phyloP scores from a whole-genome alignment of 2,888 invertebrate species.

The Drosophila picticornis region DNA sequence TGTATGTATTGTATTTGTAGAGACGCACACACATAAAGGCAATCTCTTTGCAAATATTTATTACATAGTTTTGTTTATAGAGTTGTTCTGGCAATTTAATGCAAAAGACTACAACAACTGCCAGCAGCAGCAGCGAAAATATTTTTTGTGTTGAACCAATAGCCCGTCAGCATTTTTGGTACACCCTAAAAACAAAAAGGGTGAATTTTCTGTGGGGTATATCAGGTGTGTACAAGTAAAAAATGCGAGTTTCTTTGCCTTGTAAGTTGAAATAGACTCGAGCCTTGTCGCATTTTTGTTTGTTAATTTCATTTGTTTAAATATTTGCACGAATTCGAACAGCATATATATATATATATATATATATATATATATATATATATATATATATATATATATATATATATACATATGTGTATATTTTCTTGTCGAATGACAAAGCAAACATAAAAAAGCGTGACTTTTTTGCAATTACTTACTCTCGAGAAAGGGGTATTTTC shows the following conservation, averaged over 20 bases:
- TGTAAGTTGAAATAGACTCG: neutral
- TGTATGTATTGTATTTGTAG: constrained; percentile 5
- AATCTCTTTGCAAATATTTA: constrained; percentile 52
- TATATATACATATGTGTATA: neutral
- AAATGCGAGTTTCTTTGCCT: neutral
- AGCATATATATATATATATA: too few species aligned
- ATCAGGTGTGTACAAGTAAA: neutral
- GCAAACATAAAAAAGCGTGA: neutral
- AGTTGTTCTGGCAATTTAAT: constrained; percentile 46
- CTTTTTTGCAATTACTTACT: neutral
- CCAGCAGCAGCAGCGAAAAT: constrained; percentile 7
- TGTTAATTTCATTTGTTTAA: constrained; percentile 8
- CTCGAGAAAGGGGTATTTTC: neutral
- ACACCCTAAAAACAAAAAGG: neutral
- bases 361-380: neutral
- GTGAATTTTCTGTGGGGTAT: neutral
- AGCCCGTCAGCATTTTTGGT: neutral
- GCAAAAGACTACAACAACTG: constrained; percentile 21
- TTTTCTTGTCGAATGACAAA: neutral
- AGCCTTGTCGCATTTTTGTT: neutral
- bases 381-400: too few species aligned
- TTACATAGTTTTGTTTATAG: constrained; percentile 54
- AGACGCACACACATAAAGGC: constrained; percentile 3
- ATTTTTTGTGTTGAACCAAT: constrained; percentile 32
- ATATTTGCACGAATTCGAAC: constrained; percentile 28